A percentile compares a stretch with the other conserved stretches of the same genome.
Conservation (phyloP, 2,888 invertebrate species). For the Himalopsyche japonica region DNA sequence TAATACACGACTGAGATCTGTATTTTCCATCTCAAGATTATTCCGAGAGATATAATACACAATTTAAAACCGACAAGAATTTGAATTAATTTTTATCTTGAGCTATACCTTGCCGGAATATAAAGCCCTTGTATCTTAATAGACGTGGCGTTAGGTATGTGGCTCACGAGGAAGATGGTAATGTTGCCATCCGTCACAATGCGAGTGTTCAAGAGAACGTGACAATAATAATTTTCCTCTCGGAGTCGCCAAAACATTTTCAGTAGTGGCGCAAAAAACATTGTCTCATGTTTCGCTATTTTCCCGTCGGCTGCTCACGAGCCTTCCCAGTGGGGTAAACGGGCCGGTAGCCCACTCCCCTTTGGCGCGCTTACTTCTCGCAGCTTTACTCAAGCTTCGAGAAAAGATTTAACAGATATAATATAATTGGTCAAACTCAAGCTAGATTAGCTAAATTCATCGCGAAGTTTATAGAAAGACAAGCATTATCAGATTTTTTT, state of each 20-base stretch:
- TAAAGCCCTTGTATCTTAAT: neutral
- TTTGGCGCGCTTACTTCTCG: neutral
- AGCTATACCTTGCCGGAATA: neutral
- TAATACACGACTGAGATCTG: too few species aligned
- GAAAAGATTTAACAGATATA: neutral
- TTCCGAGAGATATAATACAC: neutral
- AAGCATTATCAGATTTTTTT: too few species aligned
- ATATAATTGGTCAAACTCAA: too few species aligned
- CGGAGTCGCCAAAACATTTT: slow-evolving; percentile 4
- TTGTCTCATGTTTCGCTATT: slow-evolving; percentile 22
- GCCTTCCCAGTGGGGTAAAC: neutral
- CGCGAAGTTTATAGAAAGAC: too few species aligned
- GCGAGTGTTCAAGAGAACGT: neutral
- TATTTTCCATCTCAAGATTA: too few species aligned
- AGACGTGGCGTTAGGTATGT: neutral
- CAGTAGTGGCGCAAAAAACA: slow-evolving; percentile 14
- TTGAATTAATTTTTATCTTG: neutral
- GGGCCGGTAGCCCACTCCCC: neutral
- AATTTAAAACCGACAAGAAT: neutral
- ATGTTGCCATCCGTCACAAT: neutral
- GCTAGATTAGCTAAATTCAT: too few species aligned
- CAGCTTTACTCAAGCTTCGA: neutral
- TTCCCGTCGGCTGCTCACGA: slow-evolving; percentile 11
- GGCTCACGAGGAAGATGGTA: neutral
- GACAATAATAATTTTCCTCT: neutral